These are phyloP conservation scores for Meles meles DNA, from an alignment of 2,113 vertebrate species.

Conservation along the genomic window DNA sequence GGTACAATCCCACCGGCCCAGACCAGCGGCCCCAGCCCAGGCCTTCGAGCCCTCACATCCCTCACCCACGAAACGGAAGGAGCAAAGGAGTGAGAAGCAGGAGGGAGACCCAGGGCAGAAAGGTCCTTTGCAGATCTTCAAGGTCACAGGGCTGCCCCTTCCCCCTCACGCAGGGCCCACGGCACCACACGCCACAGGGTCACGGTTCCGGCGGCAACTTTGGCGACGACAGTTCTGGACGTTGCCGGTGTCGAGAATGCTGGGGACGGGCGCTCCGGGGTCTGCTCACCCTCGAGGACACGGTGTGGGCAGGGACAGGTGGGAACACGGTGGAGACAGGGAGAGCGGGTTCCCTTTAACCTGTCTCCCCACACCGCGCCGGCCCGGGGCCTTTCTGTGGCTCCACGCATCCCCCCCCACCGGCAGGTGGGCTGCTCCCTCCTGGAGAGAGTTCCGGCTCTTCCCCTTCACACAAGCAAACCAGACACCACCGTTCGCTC, in stretches of 20 bases:
- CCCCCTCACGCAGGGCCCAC: neutral
- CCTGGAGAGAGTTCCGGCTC: neutral
- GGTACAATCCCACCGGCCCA: rapidly evolving
- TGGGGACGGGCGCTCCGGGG: no score
- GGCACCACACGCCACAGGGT: rapidly evolving
- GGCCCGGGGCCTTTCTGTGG: neutral
- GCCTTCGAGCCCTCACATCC: neutral
- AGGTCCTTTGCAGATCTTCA: neutral
- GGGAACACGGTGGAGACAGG: rapidly evolving
- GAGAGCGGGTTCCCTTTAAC: neutral
- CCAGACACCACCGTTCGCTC: rapidly evolving
- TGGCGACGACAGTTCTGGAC: neutral
- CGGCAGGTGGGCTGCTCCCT: rapidly evolving
- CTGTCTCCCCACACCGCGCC: rapidly evolving
- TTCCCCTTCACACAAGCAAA: neutral
- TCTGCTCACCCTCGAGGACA: neutral
- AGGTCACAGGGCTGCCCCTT: no score
- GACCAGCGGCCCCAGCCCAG: neutral
- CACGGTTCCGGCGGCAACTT: neutral
- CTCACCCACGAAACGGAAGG: rapidly evolving
- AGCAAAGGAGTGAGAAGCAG: neutral
- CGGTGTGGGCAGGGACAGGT: rapidly evolving
- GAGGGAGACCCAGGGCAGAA: neutral
- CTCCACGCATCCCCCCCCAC: no score
- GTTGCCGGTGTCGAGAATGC: rapidly evolving